Base-by-base conservation (phyloP, 2,113 vertebrate species). In the Telmatochromis brachygnathus region DNA sequence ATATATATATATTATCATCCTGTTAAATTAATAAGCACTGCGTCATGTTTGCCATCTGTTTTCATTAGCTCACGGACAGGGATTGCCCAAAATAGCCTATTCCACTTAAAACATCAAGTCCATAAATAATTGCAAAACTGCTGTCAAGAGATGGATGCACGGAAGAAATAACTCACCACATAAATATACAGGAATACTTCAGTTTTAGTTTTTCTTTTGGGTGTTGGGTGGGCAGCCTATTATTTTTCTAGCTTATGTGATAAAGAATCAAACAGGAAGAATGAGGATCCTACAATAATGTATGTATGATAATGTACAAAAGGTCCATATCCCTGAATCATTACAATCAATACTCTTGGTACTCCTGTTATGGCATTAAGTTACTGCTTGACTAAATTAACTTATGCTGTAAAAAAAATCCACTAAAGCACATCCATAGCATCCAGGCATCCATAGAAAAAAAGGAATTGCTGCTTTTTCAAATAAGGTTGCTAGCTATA, bases 61-160 rank as follows among this genome's bases (percentile, higher is more conserved):
- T 93, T 90, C 60, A 91, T 92, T 85, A 92, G 87, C 84, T 93
- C 77, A 56, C 84, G 84, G 88, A 81, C 73, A 88, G 75, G 56
- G 84, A 79, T 77, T 39, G 87, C 91, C 84, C 92, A 88, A 91
- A 94, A 92, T 92, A 92, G 89, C 90, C 92, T 92, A 88, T 90
- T 94, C 88, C 82, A 93, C 86, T 89, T 89, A 83, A 89, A 92
- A 92, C 81, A 83, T 79, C 55, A 49, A 86, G 84, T 37, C 75
- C 83, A 93, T 93, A 87, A 90, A 92, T 93, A 92, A 93, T 94
- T 89, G 82, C 84, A 88, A 88, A 89, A 88, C 81, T 92, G 83
- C 87, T 91, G 89, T 91, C 84, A 91, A 79, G 83, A 92, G 87
- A 90, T 89, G 73, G 82, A 86, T 84, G 49, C 84, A 54, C 33